Conservation (phyloP, 2,113 vertebrate genomes). For the Periophthalmodon schlosseri region DNA sequence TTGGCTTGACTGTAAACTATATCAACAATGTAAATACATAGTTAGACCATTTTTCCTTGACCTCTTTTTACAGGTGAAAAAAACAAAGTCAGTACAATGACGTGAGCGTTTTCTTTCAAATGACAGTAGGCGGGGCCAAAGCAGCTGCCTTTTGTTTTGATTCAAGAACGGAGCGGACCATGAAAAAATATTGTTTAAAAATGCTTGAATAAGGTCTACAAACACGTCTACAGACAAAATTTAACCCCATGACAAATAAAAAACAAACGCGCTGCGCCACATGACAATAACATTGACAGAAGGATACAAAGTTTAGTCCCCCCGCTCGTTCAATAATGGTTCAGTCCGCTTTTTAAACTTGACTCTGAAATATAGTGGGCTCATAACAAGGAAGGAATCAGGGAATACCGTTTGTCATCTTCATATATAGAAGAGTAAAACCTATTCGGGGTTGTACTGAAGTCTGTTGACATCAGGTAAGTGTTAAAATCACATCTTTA, state of each 20-base stretch:
- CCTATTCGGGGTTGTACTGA: background rate
- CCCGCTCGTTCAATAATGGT: constrained; percentile 25
- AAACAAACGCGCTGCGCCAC: background rate
- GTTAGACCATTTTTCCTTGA: background rate
- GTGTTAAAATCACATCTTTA: background rate
- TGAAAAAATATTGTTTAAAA: fast-evolving
- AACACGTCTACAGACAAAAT: fast-evolving
- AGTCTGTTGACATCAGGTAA: background rate
- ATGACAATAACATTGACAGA: background rate
- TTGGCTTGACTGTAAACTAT: too few species aligned
- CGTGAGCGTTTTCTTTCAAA: constrained; percentile 6
- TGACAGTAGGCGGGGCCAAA: background rate
- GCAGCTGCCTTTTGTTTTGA: constrained; percentile 51
- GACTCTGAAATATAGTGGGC: background rate
- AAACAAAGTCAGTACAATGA: background rate
- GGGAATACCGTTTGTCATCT: background rate
- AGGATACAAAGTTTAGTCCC: background rate
- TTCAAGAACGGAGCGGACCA: constrained; percentile 58
- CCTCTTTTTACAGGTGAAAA: background rate
- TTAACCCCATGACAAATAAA: fast-evolving
- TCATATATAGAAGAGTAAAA: background rate
- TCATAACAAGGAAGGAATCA: background rate
- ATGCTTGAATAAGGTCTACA: background rate
- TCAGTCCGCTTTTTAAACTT: constrained; percentile 47
- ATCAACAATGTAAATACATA: background rate